Evolutionary conservation across 2,113 vertebrate species (phyloP).

Genomic region (Scytalopus superciliaris): DNA sequence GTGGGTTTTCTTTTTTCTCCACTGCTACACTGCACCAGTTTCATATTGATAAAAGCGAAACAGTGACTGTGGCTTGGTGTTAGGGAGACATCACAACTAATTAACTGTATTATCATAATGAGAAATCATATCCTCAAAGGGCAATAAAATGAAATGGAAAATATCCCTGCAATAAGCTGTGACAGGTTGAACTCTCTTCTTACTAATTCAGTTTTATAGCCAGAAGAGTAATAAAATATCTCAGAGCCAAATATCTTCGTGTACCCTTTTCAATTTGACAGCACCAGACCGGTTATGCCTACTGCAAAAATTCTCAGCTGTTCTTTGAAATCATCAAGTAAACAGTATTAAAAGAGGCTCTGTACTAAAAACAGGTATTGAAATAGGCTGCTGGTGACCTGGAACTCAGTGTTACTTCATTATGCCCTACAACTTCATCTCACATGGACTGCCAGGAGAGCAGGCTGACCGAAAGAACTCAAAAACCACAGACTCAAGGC

Average conservation of each 20-base stretch:
- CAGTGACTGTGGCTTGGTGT: not conserved
- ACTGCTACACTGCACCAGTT: not conserved
- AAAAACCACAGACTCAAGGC: not conserved
- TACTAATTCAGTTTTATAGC: slow-evolving; percentile 3
- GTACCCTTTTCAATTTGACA: slow-evolving; percentile 45
- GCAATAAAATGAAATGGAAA: slow-evolving; percentile 8
- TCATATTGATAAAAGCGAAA: not conserved
- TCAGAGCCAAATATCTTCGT: not conserved
- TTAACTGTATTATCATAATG: not conserved
- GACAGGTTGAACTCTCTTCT: slow-evolving; percentile 13
- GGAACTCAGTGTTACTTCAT: not conserved
- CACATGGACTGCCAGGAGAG: not conserved
- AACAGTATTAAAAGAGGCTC: not conserved
- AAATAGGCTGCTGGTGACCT: not conserved
- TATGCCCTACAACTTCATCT: not conserved
- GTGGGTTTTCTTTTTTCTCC: not conserved
- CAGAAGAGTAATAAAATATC: slow-evolving; percentile 21
- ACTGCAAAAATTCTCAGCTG: slow-evolving; percentile 39
- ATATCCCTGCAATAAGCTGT: not conserved
- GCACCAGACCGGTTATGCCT: slow-evolving; percentile 11
- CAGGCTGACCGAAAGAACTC: not conserved
- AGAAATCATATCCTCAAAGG: slow-evolving; percentile 20
- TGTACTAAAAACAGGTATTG: not conserved
- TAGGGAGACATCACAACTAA: not conserved
- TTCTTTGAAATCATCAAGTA: slow-evolving; percentile 22